These are phyloP conservation scores for Neoseiulus cucumeris DNA, from an alignment of 1,140 invertebrate species.

Conservation along the genomic window DNA sequence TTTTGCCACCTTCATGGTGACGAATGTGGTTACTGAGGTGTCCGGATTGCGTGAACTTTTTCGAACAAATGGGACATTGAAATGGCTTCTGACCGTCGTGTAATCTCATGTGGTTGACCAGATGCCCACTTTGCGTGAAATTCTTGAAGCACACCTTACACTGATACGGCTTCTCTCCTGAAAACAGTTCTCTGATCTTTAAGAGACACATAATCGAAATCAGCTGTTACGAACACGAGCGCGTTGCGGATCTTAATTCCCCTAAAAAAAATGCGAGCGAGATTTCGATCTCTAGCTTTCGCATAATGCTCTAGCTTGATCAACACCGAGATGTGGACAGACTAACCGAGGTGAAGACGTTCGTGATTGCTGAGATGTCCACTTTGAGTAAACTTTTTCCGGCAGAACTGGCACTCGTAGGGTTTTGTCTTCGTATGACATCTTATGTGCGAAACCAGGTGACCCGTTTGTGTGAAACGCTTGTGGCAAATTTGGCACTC, in stretches of 20 bases:
- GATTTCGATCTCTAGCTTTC: too few relatives aligned
- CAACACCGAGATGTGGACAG: too few relatives aligned
- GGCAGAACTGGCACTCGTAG: not conserved
- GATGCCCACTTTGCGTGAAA: conserved; percentile 63
- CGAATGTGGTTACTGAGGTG: not conserved
- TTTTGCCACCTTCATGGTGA: not conserved
- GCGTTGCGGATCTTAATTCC: too few relatives aligned
- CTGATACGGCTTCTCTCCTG: conserved; percentile 8
- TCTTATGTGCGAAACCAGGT: not conserved
- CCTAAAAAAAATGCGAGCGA: too few relatives aligned
- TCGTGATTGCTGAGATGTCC: conserved; percentile 6
- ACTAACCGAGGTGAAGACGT: not conserved
- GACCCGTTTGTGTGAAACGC: not conserved
- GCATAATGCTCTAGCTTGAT: too few relatives aligned
- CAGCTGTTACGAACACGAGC: too few relatives aligned
- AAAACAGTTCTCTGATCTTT: too few relatives aligned
- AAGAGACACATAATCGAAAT: too few relatives aligned
- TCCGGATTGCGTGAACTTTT: conserved; percentile 45
- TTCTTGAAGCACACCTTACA: conserved; percentile 27
- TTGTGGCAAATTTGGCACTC: not conserved
- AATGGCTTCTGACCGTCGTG: conserved; percentile 14
- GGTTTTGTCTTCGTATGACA: not conserved
- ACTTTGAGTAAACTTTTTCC: not conserved
- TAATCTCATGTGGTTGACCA: conserved; percentile 34
- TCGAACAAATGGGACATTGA: conserved; percentile 42